Evolutionary conservation across 2,113 vertebrate species (phyloP), one percentile per base, ranked within the genome.

Genomic region (Callipepla californica): DNA sequence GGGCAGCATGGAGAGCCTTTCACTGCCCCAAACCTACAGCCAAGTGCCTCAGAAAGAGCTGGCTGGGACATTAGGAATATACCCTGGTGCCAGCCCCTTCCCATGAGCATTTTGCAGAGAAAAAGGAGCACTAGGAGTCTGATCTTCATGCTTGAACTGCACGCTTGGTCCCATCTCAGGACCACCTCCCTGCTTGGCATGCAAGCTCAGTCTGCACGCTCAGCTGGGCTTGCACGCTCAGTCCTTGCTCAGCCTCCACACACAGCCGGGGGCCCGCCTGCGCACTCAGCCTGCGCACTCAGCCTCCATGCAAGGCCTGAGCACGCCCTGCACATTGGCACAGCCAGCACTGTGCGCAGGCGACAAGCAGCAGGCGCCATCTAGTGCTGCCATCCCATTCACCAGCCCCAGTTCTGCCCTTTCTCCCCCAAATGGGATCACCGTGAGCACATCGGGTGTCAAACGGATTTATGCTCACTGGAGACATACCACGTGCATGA

Each of bases 321-420:
- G 7, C 42, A 5, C 28, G 13, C 9, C 21, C 19, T 9, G 3
- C 21, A 20, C 32, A 7, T 38, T 12, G 12, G 66, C n/a, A 18
- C 8, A 57, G n/a, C 80, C 17, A 40, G 87, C 70, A 17, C 66
- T 4, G 44, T 21, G 3, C 4, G 22, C 23, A 2, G 48, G 57
- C 57, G 3, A 92, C 74, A 69, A 74, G 90, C 58, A 2, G 61
- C 80, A 79, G 91, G 95, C 95, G 95, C 95, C 94, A 94, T 19
- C 95, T 96, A 95, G 94, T 3, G 94, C 87, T 67, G 15, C 38
- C 18, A 1, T 13, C n/a, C 42, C 11, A 47, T 62, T 47, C 12
- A 1, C 62, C 12, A 14, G 32, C 30, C 47, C n/a, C 47, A 0
- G 19, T 61, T 15, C 62, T 38, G 34, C 51, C 23, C 21, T 20